A percentile compares a stretch with the other conserved stretches of the same genome.
Conservation (phyloP, 2,113 vertebrate species). For the Apodemus sylvaticus region DNA sequence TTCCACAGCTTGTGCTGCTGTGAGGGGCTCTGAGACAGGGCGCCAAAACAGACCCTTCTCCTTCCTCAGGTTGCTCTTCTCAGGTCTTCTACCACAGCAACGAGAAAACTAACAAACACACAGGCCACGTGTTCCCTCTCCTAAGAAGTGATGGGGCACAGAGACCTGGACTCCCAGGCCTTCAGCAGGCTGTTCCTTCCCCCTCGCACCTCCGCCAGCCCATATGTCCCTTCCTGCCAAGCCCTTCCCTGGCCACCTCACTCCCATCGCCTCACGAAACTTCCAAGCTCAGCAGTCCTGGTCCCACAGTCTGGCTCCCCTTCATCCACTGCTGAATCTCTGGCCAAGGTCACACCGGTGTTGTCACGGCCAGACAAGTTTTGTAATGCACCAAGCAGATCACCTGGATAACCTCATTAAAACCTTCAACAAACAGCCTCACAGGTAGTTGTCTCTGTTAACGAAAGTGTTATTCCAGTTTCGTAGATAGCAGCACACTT, state of each 20-base stretch:
- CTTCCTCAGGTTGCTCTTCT: background rate
- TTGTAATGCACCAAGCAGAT: background rate
- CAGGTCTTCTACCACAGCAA: background rate
- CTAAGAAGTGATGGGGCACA: background rate
- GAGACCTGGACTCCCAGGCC: background rate
- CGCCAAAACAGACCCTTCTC: background rate
- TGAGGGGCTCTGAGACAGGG: background rate
- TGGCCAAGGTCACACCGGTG: background rate
- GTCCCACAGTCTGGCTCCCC: background rate
- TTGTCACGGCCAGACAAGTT: background rate
- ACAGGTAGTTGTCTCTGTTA: accelerated
- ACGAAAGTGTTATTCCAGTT: background rate
- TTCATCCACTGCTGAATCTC: background rate
- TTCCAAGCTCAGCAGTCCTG: background rate
- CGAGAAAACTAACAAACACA: background rate
- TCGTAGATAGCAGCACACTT: background rate
- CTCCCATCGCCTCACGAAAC: background rate
- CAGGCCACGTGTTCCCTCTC: background rate
- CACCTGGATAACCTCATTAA: background rate
- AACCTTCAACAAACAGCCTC: background rate
- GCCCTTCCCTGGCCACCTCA: background rate
- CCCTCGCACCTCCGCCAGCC: accelerated
- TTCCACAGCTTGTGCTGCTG: background rate
- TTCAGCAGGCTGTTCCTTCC: accelerated
- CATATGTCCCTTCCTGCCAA: background rate